A percentile compares a stretch with the other conserved stretches of the same genome.
phyloP scores from a whole-genome alignment of 2,888 invertebrate species.

The Tetragonula carbonaria region DNA sequence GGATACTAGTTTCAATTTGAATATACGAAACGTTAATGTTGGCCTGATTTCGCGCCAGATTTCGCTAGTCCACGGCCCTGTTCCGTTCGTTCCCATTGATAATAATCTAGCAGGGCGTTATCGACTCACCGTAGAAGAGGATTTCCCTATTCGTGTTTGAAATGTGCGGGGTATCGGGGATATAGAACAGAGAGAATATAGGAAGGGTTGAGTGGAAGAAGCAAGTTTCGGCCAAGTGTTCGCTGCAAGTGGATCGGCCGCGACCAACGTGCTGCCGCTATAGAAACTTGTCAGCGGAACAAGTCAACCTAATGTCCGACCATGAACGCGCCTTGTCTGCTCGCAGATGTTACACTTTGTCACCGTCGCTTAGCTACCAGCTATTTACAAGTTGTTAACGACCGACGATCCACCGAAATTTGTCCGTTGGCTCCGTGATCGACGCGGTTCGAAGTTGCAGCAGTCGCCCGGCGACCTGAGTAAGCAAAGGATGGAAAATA shows the following conservation, averaged over 20 bases:
- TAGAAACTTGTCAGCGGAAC: slow-evolving; percentile 45
- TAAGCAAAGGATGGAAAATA: not conserved
- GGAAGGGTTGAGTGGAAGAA: slow-evolving; percentile 10
- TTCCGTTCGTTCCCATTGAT: not conserved
- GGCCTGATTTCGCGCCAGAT: not conserved
- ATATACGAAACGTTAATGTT: not conserved
- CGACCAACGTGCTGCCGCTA: slow-evolving; percentile 17
- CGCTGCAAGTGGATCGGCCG: slow-evolving; percentile 40
- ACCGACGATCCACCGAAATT: slow-evolving; percentile 28
- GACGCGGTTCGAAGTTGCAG: not conserved
- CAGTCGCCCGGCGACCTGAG: not conserved
- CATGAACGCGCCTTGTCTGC: slow-evolving; percentile 24
- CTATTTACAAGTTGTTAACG: slow-evolving; percentile 64
- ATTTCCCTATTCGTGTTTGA: slow-evolving; percentile 8
- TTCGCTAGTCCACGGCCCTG: not conserved
- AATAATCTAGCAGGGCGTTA: not conserved
- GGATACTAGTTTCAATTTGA: not conserved
- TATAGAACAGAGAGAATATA: slow-evolving; percentile 4
- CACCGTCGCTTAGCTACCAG: slow-evolving; percentile 48
- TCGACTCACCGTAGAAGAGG: not conserved
- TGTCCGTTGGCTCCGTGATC: slow-evolving; percentile 21
- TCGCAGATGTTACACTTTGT: slow-evolving; percentile 60
- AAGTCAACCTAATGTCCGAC: slow-evolving; percentile 55
- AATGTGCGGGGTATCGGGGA: not conserved
- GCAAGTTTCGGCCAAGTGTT: slow-evolving; percentile 32